Evolutionary conservation across 2,113 vertebrate genomes (phyloP), one percentile per base, ranked within the genome.

Genomic region (Festucalex cinctus): DNA sequence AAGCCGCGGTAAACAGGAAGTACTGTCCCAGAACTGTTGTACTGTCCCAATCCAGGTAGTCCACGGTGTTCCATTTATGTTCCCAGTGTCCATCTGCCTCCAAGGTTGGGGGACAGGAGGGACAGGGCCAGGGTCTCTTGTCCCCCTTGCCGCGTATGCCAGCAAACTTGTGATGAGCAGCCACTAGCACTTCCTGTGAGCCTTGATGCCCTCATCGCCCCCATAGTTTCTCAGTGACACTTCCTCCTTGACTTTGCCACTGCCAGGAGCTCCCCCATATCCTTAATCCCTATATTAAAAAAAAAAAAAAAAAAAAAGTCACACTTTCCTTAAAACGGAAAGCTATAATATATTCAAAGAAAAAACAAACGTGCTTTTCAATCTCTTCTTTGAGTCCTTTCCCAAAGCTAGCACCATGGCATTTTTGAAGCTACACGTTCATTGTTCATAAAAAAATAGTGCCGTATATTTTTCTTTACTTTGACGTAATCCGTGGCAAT

Each of bases 361-460:
- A 88, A 91, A 89, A 78, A 73, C 88, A 88, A 90, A 86, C 89
- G 81, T 92, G 88, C 90, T 88, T 90, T 90, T 91, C 85, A 88
- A 90, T 85, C 89, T 90, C 85, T 89, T 91, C 90, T 90, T 91
- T 86, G 86, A 91, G 91, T 93, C 90, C 87, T 82, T 92, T 90
- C 88, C 88, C 91, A 91, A 91, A 92, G 91, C 90, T 92, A 92
- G 92, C 92, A 93, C 92, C 92, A 91, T 92, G 89, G 90, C 90
- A 92, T 91, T 91, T 88, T 62, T 91, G 88, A 87, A 92, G 90
- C 91, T 92, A 93, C 88, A 90, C 85, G 89, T 92, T 91, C 88
- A 90, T 91, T 91, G 91, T 93, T 91, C 92, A 89, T 93, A 92
- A 91, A 93, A 93, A 93, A 93, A 93, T 93, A 93, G 91, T 93